Base-by-base conservation (phyloP, 2,797 vertebrate species). In the Kryptopterus vitreolus region DNA sequence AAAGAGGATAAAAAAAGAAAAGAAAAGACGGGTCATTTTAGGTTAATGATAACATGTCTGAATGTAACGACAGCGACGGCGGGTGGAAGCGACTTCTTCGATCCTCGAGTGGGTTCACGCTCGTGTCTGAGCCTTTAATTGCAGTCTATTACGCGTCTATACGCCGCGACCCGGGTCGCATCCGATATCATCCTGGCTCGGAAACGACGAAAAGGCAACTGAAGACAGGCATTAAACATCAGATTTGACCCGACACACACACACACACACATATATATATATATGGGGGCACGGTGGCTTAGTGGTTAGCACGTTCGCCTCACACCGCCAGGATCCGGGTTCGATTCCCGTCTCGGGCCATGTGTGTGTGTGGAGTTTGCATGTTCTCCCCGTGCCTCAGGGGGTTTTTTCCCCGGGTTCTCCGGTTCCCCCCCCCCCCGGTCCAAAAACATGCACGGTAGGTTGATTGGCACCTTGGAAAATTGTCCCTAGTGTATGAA, bases 151-250 rank as follows among this genome's bases (percentile, higher is more conserved):
- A n/a, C 29, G 15, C 12, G 35, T 72, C 69, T 55, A 72, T 72
- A 55, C 20, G 6, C 43, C 65, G 59, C 11, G n/a, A 52, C 63
- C n/a, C 24, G 13, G 55, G 73, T 48, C 31, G 35, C 48, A n/a
- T 63, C 70, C 73, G 52, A 77, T 65, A 68, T 35, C 63, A 62
- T 59, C 33, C 53, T 80, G 82, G 80, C 10, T 8, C 69, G 69
- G 57, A 78, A 84, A 82, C 78, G n/a, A 72, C 46, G 75, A 52
- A 61, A 76, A 84, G 84, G 78, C 33, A 81, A 86, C 80, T 84
- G 78, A 80, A 81, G 78, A 62, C 53, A 81, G 53, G 38, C 46
- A 62, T 84, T 78, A 73, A 82, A 76, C 65, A 62, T 52, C n/a
- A 52, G 68, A 78, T 80, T 50, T 61, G 74, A 82, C 71, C 79